Evolutionary conservation across 2,888 invertebrate genomes (phyloP), one percentile per base, ranked within the genome.

Genomic region (Dynastes tityus): DNA sequence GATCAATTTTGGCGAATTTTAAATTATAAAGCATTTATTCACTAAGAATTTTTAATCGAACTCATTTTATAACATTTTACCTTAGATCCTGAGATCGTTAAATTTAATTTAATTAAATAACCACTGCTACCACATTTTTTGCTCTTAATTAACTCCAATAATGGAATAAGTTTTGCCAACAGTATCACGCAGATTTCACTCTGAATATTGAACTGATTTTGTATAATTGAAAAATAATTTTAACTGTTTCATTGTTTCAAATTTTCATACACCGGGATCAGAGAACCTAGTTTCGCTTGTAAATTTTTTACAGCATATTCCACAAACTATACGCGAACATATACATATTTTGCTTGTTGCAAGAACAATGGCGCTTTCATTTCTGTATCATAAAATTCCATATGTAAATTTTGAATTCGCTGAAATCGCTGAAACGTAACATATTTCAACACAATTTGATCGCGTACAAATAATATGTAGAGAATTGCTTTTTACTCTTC

Each of bases 371-470:
- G n/a, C 45, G 22, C 6, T 55, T 55, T n/a, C 22, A 55, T 55
- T 55, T n/a, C 55, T 6, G 2, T 22, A 55, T 55, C n/a, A 55
- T 55, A 55, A 55, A 55, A n/a, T 55, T 55, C 55, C 11, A 55
- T 55, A 55, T 55, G 55, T 55, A 55, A 55, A 55, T 55, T 55
- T 55, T n/a, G 22, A 6, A 55, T 22, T 55, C 22, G 6, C n/a
- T 22, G 16, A 55, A 55, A 55, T 55, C 55, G 13, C 3, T 22
- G 55, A 8, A n/a, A 22, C 22, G 22, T n/a, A 55, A 55, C 55
- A 22, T 55, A 55, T 6, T 55, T 55, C 55, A 55, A 55, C 55
- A 55, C 22, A 2, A 8, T 22, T 16, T 55, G 55, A 22, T 22
- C 3, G 53, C 53, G 0, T 8, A 53, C 53, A n/a, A 11, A n/a